These are phyloP conservation scores for Anabacerthia variegaticeps DNA, from an alignment of 2,797 vertebrate species.

Conservation along the genomic window DNA sequence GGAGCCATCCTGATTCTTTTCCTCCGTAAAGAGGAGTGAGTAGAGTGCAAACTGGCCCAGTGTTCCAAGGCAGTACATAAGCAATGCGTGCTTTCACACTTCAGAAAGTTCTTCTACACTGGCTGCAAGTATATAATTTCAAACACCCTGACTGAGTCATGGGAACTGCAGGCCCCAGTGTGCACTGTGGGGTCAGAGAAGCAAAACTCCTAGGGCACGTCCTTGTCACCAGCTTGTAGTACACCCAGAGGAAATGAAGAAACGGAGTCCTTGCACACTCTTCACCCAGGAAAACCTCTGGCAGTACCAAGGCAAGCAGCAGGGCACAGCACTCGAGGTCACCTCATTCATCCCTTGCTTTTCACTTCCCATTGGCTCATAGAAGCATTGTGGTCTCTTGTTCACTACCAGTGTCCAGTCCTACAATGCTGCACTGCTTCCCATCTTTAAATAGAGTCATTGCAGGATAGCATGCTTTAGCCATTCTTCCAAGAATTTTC, in stretches of 20 bases:
- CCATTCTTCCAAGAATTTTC: background rate
- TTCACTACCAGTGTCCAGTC: background rate
- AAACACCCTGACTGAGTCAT: background rate
- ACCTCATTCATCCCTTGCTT: background rate
- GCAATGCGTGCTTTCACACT: background rate
- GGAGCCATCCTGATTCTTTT: background rate
- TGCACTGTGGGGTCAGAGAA: background rate
- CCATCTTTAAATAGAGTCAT: background rate
- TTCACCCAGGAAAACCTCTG: background rate
- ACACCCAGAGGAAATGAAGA: background rate
- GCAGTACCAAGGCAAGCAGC: background rate
- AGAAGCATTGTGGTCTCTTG: background rate
- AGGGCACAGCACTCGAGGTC: background rate
- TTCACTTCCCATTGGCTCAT: accelerated
- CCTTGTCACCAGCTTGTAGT: background rate
- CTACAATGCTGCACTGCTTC: background rate
- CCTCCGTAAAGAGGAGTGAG: background rate
- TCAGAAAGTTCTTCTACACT: background rate
- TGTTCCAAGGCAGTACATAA: background rate
- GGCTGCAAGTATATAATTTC: background rate
- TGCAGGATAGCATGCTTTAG: background rate
- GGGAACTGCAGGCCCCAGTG: background rate
- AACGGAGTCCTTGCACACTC: background rate
- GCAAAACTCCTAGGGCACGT: background rate
- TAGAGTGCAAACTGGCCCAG: background rate